These are phyloP conservation scores for Troilus luridus DNA, from an alignment of 2,888 invertebrate species.

Conservation along the genomic window DNA sequence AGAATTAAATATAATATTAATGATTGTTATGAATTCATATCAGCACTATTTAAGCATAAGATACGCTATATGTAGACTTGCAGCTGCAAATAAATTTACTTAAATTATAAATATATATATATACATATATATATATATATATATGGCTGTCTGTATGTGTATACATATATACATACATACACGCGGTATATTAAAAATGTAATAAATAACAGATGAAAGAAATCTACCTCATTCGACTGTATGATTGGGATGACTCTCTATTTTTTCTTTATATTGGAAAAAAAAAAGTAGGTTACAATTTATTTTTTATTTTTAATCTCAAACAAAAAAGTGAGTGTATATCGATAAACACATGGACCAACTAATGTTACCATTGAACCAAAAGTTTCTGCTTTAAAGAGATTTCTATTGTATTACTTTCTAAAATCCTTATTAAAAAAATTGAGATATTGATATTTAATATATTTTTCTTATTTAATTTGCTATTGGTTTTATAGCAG, in stretches of 20 bases:
- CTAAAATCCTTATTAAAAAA: background rate
- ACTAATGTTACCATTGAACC: constrained; percentile 56
- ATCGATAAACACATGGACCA: background rate
- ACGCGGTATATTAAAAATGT: background rate
- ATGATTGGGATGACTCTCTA: constrained; percentile 45
- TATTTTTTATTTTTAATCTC: constrained; percentile 36
- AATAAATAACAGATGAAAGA: background rate
- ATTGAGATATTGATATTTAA: constrained; percentile 22
- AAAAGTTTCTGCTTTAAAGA: constrained; percentile 32
- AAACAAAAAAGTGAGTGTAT: background rate
- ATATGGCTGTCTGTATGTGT: no score
- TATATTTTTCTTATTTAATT: constrained; percentile 23
- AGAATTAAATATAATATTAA: constrained; percentile 30
- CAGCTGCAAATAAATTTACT: constrained; percentile 26
- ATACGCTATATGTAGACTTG: background rate
- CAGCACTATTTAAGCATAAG: constrained; percentile 2
- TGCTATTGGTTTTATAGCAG: background rate
- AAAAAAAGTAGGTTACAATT: constrained; percentile 21
- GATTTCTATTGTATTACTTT: constrained; percentile 8
- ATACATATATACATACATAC: background rate
- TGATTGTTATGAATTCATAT: constrained; percentile 44
- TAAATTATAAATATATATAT: background rate
- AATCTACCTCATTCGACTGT: constrained; percentile 48
- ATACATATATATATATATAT: background rate
- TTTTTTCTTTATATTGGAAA: background rate